phyloP scores from a whole-genome alignment of 2,888 invertebrate genomes.

The Erebia palarica region DNA sequence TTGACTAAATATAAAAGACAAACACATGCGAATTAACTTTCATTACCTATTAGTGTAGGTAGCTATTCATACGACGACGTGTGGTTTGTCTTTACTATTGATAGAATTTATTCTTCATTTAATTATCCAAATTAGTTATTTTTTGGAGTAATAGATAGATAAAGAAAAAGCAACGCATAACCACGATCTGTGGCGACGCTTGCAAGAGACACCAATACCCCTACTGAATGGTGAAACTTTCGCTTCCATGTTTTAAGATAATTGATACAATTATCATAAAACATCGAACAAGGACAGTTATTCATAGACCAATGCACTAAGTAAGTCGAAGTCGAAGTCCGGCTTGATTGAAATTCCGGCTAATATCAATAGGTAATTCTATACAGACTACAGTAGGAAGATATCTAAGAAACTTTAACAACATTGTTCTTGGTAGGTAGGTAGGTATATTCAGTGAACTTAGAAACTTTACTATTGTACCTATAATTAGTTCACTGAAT shows the following conservation, averaged over 20 bases:
- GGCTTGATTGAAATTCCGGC: conserved; percentile 43
- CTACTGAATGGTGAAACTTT: background rate
- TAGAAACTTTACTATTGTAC: conserved; percentile 42
- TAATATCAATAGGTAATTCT: conserved; percentile 36
- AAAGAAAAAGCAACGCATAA: no score
- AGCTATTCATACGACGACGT: no score
- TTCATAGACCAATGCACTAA: conserved; percentile 35
- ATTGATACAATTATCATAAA: conserved; percentile 26
- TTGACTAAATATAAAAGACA: background rate
- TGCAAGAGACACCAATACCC: no score
- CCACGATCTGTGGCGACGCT: no score
- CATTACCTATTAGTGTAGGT: background rate
- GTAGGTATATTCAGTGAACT: conserved; percentile 32
- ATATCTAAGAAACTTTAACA: conserved; percentile 34
- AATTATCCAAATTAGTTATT: no score
- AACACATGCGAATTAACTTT: background rate
- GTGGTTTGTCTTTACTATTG: no score
- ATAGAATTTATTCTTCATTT: no score
- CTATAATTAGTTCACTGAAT: conserved; percentile 30
- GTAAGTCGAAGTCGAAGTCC: conserved; percentile 36
- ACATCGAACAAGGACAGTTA: conserved; percentile 27
- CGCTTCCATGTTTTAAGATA: background rate
- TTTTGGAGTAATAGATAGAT: no score
- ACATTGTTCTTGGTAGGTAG: conserved; percentile 37
- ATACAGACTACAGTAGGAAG: no score